Evolutionary conservation across 2,888 invertebrate genomes (phyloP), one percentile per base, ranked within the genome.

Genomic region (Pseudococcus viburni): DNA sequence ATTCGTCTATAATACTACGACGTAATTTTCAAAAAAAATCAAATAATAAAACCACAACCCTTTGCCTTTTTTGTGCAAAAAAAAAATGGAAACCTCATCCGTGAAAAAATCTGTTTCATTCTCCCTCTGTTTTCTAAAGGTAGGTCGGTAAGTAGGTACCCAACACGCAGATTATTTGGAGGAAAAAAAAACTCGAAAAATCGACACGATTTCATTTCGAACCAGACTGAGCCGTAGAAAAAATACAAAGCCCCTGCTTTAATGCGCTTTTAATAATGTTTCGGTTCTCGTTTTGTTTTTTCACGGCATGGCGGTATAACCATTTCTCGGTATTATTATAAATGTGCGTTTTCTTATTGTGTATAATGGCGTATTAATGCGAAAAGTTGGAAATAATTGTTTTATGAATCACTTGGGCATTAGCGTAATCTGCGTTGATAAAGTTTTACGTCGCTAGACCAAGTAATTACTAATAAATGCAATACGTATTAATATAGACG

Each of bases 301-400:
- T 64, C 64, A 22, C 64, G 77, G 33, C 17, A 73, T 73, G 77
- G 77, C 17, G 77, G 77, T 39, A 42, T 42, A 39, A 22, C 64
- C 64, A 64, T 77, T 77, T 33, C 77, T 39, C 39, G 77, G 77
- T 64, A 64, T 64, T 64, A 64, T 77, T 77, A 77, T 77, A 77
- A 77, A 77, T 39, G 77, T 77, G 77, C 77, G 39, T 77, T 77
- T 77, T 77, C 77, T 77, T 77, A 77, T 64, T 64, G 64, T 64
- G 73, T 73, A 73, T 46, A 46, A 83, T 83, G 80, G 46, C 80
- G 80, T 46, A 83, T 83, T 83, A 83, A 83, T 19, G 19, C 80
- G 80, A 83, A 83, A 83, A 83, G 80, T 83, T 83, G 80, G 42
- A 83, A 83, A 83, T 83, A 42, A 83, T 83, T 83, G 46, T 83